Conservation (phyloP, 2,797 vertebrate species). For the Gymnothorax reevesii region DNA sequence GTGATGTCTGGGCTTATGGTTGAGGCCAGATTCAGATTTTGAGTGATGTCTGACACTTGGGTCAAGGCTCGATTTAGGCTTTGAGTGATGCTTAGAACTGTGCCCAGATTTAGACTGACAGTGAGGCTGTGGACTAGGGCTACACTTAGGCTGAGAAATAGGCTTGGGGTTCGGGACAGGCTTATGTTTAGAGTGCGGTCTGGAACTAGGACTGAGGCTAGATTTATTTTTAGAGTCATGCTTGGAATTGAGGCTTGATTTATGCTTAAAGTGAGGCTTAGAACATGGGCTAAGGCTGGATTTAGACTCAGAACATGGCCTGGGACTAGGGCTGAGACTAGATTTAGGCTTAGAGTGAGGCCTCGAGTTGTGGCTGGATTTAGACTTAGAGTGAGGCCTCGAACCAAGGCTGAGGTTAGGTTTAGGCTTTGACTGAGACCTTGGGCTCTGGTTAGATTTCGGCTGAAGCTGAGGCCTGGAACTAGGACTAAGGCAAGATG, state of each 20-base stretch:
- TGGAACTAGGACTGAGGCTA: constrained; percentile 48
- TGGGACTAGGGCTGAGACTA: constrained; percentile 46
- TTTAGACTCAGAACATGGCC: constrained; percentile 53
- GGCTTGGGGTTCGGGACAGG: constrained; percentile 64
- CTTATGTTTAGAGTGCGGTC: constrained; percentile 20
- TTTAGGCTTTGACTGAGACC: constrained; percentile 37
- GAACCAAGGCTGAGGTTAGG: constrained; percentile 44
- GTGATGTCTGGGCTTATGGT: constrained; percentile 51
- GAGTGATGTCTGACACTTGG: constrained; percentile 69
- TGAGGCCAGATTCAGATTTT: constrained; percentile 51
- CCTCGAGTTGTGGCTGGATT: constrained; percentile 69
- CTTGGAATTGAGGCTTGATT: constrained; percentile 42
- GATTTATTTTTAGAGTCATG: constrained; percentile 18
- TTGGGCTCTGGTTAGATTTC: constrained; percentile 55
- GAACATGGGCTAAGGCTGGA: neutral
- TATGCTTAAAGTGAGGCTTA: constrained; percentile 10
- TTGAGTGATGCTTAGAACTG: constrained; percentile 42
- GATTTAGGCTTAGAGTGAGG: constrained; percentile 60
- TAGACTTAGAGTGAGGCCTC: constrained; percentile 61
- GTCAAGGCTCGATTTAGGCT: constrained; percentile 59
- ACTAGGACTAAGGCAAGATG: constrained; percentile 47
- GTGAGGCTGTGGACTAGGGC: constrained; percentile 44
- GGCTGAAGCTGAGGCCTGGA: constrained; percentile 41
- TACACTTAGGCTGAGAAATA: constrained; percentile 62
- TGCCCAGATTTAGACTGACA: constrained; percentile 36